phyloP scores from a whole-genome alignment of 2,113 vertebrate species.

The Lagopus muta region DNA sequence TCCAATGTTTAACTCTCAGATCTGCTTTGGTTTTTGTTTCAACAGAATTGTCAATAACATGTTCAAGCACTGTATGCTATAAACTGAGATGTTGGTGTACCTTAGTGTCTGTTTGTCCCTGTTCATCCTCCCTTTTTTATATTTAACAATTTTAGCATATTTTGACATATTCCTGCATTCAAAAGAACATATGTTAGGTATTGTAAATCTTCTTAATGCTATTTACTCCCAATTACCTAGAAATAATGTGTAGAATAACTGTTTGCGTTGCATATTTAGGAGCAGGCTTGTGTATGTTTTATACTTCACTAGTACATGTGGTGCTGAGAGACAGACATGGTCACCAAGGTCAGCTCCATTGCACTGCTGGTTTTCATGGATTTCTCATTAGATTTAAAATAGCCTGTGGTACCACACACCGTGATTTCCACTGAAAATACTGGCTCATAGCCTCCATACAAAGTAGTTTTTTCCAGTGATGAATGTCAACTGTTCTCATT shows the following conservation, averaged over 20 bases:
- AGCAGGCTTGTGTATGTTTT: background rate
- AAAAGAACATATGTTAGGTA: background rate
- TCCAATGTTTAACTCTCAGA: background rate
- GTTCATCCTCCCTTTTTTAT: background rate
- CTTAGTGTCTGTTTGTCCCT: background rate
- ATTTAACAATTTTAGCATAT: background rate
- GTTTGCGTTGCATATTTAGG: background rate
- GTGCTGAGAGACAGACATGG: background rate
- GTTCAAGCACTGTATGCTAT: background rate
- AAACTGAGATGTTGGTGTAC: background rate
- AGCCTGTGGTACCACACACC: background rate
- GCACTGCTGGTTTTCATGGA: background rate
- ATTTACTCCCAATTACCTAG: background rate
- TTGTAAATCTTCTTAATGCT: background rate
- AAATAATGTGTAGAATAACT: background rate
- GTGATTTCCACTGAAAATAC: constrained; percentile 9
- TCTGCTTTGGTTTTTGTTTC: background rate
- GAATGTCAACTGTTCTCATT: background rate
- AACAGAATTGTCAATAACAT: background rate
- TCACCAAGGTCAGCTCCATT: background rate
- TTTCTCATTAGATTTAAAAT: constrained; percentile 46
- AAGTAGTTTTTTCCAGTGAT: background rate
- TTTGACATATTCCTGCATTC: background rate
- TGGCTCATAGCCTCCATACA: background rate
- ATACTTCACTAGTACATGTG: background rate